Evolutionary conservation across 2,888 invertebrate genomes (phyloP).

Genomic region (Lordiphosa andalusiaca): DNA sequence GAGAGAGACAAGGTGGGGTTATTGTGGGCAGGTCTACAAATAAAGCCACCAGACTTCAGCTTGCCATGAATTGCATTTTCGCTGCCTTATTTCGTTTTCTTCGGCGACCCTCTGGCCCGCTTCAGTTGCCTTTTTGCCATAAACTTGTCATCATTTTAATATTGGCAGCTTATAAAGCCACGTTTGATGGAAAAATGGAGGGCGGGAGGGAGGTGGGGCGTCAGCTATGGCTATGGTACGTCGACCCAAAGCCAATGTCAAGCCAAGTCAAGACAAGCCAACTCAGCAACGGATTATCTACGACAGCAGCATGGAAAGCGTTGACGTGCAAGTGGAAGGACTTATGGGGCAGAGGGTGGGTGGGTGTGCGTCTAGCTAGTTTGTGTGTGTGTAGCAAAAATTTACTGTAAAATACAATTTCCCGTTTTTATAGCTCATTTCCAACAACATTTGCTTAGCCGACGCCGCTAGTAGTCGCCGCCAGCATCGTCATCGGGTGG

Average conservation of each 20-base stretch:
- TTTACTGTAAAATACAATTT: constrained; percentile 72
- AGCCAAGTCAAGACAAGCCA: constrained; percentile 74
- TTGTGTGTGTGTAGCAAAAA: constrained; percentile 66
- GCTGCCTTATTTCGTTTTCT: constrained; percentile 20
- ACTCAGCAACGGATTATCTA: constrained; percentile 74
- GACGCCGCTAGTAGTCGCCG: constrained; percentile 22
- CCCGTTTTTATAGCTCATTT: constrained; percentile 74
- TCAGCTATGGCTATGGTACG: constrained; percentile 15
- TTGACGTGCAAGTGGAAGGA: constrained; percentile 47
- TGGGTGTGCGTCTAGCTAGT: constrained; percentile 53
- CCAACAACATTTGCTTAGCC: constrained; percentile 74
- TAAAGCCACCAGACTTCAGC: constrained; percentile 61
- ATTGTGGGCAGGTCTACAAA: constrained; percentile 20
- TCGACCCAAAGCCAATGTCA: constrained; percentile 73
- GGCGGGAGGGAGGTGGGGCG: not conserved
- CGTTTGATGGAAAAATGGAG: constrained; percentile 47
- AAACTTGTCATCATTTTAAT: constrained; percentile 75
- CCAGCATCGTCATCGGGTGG: constrained; percentile 11
- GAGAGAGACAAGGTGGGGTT: constrained; percentile 5
- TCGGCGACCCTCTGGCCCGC: constrained; percentile 5
- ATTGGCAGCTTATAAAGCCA: constrained; percentile 74
- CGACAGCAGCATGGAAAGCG: constrained; percentile 65
- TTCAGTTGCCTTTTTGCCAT: constrained; percentile 45
- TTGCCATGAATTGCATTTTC: constrained; percentile 71
- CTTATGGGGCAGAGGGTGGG: not conserved